Conservation (phyloP, 2,888 invertebrate genomes). For the Lycaena phlaeas region DNA sequence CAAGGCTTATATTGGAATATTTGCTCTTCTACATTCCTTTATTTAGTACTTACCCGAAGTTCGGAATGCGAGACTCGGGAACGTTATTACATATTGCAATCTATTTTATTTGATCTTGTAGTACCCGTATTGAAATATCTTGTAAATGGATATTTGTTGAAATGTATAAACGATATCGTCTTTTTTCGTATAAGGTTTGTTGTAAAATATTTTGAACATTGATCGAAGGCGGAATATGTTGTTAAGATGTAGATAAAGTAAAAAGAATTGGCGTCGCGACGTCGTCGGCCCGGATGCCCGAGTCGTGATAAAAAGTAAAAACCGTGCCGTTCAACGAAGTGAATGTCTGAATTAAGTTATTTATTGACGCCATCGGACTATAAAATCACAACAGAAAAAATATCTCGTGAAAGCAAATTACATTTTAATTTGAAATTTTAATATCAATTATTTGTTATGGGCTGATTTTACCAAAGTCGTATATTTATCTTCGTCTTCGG, state of each 20-base stretch:
- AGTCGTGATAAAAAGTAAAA: too few relatives aligned
- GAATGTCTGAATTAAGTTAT: neutral
- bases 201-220: neutral
- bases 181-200: too few relatives aligned
- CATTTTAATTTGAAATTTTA: too few relatives aligned
- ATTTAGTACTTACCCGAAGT: constrained; percentile 4
- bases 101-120: neutral
- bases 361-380: neutral
- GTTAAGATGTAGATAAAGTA: constrained; percentile 6
- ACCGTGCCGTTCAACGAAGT: neutral
- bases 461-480: too few relatives aligned
- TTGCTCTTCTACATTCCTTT: neutral
- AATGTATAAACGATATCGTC: too few relatives aligned
- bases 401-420: too few relatives aligned
- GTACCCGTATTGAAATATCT: neutral
- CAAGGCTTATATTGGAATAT: constrained; percentile 3
- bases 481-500: too few relatives aligned
- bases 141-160: too few relatives aligned
- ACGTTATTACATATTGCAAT: neutral
- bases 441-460: too few relatives aligned
- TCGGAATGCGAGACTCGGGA: neutral
- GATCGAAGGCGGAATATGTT: neutral
- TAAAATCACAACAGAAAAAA: too few relatives aligned
- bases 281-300: neutral
- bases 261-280: constrained; percentile 3